Percentiles rank a stretch among this genome's conserved stretches.
phyloP scores from a whole-genome alignment of 2,888 invertebrate genomes.

The Ellobium chinense region DNA sequence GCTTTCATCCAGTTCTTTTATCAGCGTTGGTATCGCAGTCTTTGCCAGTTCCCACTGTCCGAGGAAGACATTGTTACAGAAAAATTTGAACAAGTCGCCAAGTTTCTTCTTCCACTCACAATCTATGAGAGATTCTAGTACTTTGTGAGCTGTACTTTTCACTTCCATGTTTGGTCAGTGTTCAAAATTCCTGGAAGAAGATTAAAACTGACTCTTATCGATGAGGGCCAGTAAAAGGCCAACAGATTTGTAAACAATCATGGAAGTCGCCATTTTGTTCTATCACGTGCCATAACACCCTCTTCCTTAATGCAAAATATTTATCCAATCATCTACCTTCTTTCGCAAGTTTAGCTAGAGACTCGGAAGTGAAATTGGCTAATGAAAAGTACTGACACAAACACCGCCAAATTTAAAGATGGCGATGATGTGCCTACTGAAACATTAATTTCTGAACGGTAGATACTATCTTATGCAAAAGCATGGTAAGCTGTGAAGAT shows the following conservation, averaged over 20 bases:
- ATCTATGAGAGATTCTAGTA: conserved; percentile 8
- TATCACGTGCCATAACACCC: conserved; percentile 44
- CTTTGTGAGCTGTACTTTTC: conserved; percentile 9
- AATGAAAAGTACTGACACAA: conserved; percentile 36
- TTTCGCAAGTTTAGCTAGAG: not conserved
- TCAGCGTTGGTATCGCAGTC: conserved; percentile 48
- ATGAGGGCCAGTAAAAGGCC: not conserved
- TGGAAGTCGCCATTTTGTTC: conserved; percentile 53
- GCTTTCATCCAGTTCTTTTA: conserved; percentile 6
- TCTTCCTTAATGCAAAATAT: not conserved
- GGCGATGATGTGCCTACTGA: too few species aligned
- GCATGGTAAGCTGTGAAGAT: too few species aligned
- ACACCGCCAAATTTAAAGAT: conserved; percentile 49
- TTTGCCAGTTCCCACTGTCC: conserved; percentile 76
- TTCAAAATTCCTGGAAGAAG: not conserved
- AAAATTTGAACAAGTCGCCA: conserved; percentile 56
- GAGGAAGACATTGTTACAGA: conserved; percentile 73
- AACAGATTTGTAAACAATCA: too few species aligned
- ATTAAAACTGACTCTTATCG: not conserved
- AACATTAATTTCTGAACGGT: too few species aligned
- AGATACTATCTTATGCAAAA: too few species aligned
- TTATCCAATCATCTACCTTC: conserved; percentile 13
- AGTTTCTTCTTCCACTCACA: conserved; percentile 1
- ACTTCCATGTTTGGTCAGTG: not conserved
- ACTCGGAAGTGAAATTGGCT: not conserved